Conservation (phyloP, 2,113 vertebrate genomes). For the Channa maculata region DNA sequence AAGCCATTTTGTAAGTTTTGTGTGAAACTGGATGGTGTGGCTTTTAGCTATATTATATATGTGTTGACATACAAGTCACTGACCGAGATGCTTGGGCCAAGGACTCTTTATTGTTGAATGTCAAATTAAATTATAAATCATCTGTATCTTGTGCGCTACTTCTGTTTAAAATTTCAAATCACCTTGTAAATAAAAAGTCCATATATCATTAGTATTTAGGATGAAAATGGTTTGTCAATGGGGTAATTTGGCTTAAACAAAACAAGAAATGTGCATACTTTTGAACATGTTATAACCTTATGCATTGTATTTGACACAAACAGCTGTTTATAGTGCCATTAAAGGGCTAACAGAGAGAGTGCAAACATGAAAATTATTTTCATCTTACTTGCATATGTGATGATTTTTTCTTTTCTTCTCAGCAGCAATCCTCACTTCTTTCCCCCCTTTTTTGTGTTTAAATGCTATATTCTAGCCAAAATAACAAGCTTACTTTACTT, state of each 20-base stretch:
- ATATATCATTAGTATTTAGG: neutral
- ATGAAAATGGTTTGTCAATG: too few species aligned
- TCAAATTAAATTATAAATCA: constrained; percentile 21
- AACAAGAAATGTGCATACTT: neutral
- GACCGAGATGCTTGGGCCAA: neutral
- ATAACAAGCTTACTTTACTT: neutral
- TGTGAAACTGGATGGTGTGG: neutral
- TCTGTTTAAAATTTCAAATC: neutral
- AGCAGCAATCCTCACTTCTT: neutral
- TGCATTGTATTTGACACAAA: constrained; percentile 4
- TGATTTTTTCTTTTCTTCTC: neutral
- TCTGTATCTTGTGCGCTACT: neutral
- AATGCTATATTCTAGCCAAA: neutral
- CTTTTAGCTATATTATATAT: constrained; percentile 4
- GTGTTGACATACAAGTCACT: neutral
- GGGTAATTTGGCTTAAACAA: too few species aligned
- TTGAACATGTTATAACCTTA: neutral
- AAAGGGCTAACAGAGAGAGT: neutral
- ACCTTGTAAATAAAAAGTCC: neutral
- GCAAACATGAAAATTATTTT: neutral
- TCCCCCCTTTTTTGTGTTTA: neutral
- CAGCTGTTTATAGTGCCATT: neutral
- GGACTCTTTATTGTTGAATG: constrained; percentile 11
- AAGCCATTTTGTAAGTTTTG: neutral
- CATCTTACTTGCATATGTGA: neutral